Percentiles rank a stretch among this genome's conserved stretches.
Conservation (phyloP, 2,113 vertebrate species). For the Pituophis catenifer region DNA sequence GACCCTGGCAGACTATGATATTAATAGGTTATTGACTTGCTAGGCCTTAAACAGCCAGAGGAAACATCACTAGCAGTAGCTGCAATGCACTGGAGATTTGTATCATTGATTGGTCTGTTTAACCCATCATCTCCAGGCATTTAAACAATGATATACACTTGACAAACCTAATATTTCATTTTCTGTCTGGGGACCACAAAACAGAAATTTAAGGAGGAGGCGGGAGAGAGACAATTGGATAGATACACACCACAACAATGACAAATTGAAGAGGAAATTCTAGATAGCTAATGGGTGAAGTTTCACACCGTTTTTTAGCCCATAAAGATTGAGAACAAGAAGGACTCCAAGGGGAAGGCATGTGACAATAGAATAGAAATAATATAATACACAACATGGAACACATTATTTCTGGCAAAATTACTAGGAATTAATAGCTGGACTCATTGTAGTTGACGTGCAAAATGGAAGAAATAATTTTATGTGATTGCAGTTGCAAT, state of each 20-base stretch:
- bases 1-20: slow-evolving; percentile 77
- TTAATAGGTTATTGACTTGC: slow-evolving; percentile 86
- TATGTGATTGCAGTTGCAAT: background rate
- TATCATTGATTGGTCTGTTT: slow-evolving; percentile 83
- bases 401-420: slow-evolving; percentile 21
- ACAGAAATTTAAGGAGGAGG: slow-evolving; percentile 71
- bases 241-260: slow-evolving; percentile 72
- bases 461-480: background rate
- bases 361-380: background rate
- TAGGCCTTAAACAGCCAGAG: slow-evolving; percentile 77
- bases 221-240: slow-evolving; percentile 72
- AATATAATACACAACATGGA: slow-evolving; percentile 12
- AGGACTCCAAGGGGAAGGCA: slow-evolving; percentile 21
- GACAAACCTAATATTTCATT: slow-evolving; percentile 85
- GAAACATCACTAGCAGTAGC: slow-evolving; percentile 72
- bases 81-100: slow-evolving; percentile 79
- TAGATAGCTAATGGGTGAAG: slow-evolving; percentile 58
- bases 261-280: slow-evolving; percentile 64
- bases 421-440: slow-evolving; percentile 6
- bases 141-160: slow-evolving; percentile 81
- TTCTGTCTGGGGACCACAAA: slow-evolving; percentile 75
- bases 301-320: slow-evolving; percentile 47
- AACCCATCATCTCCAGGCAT: slow-evolving; percentile 81
- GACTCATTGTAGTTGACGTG: slow-evolving; percentile 1
- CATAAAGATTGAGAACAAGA: slow-evolving; percentile 29